Percentiles rank a stretch among this genome's conserved stretches.
Conservation (phyloP, 2,888 invertebrate genomes). For the Rutpela maculata region DNA sequence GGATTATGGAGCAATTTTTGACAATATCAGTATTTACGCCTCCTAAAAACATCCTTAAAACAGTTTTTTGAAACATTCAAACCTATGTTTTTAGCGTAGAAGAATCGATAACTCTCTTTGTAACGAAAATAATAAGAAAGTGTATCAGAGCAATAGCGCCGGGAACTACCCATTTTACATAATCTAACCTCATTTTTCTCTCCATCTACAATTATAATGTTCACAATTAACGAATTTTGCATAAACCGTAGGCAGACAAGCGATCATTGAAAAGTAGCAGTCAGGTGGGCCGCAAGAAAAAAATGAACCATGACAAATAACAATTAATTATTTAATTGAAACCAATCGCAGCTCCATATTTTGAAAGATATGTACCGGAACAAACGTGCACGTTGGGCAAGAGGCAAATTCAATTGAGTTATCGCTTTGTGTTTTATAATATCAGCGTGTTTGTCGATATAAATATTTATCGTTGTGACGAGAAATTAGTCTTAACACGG, state of each 20-base stretch:
- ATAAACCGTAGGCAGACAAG: constrained; percentile 12
- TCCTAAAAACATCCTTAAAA: no score
- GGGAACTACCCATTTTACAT: constrained; percentile 1
- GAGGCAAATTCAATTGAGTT: constrained; percentile 29
- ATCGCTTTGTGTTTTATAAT: constrained; percentile 15
- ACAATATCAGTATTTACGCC: no score
- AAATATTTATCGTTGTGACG: constrained; percentile 20
- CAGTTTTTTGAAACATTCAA: no score
- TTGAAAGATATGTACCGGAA: constrained; percentile 28
- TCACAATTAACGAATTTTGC: constrained; percentile 14
- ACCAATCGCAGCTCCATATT: constrained; percentile 25
- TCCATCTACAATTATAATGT: constrained; percentile 19
- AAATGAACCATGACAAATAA: constrained; percentile 19
- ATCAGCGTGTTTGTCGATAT: constrained; percentile 27
- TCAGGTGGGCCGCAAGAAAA: constrained; percentile 14
- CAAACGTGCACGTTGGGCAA: constrained; percentile 23
- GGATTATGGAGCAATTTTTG: no score
- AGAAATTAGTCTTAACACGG: constrained; percentile 36
- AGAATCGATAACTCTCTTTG: not conserved
- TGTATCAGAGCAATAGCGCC: not conserved
- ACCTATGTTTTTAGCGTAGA: no score
- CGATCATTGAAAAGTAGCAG: constrained; percentile 13
- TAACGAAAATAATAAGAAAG: not conserved
- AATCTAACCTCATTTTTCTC: constrained; percentile 8
- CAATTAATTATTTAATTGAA: constrained; percentile 34